These are phyloP conservation scores for Condylostylus longicornis DNA, from an alignment of 1,140 invertebrate species.

Conservation along the genomic window DNA sequence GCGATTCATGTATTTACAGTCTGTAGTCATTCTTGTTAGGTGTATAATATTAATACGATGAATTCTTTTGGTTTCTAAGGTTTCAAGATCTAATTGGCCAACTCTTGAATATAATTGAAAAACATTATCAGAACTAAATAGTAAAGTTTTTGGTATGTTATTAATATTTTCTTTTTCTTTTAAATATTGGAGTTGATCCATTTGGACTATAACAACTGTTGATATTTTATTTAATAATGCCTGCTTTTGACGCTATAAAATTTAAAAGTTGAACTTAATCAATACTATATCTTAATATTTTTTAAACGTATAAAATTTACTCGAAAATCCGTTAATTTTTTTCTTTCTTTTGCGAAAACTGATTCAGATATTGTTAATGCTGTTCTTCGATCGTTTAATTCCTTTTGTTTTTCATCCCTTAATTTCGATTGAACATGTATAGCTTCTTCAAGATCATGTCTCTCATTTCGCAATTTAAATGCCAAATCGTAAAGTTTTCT, in stretches of 20 bases:
- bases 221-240: slow-evolving; percentile 50
- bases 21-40: slow-evolving; percentile 38
- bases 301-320: slow-evolving; percentile 8
- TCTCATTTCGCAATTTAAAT: slow-evolving; percentile 41
- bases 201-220: slow-evolving; percentile 43
- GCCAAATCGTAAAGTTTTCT: slow-evolving; percentile 46
- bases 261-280: neutral
- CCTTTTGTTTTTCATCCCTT: slow-evolving; percentile 32
- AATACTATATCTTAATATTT: neutral
- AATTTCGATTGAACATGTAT: slow-evolving; percentile 31
- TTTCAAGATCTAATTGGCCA: slow-evolving; percentile 47
- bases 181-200: slow-evolving; percentile 50
- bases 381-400: slow-evolving; percentile 21
- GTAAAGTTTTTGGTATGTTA: slow-evolving; percentile 41
- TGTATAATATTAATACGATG: slow-evolving; percentile 38
- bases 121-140: slow-evolving; percentile 45
- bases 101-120: slow-evolving; percentile 43
- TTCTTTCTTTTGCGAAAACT: slow-evolving; percentile 19
- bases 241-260: slow-evolving; percentile 48
- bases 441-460: slow-evolving; percentile 35
- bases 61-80: slow-evolving; percentile 39
- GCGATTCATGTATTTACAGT: slow-evolving; percentile 38
- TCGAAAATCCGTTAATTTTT: slow-evolving; percentile 17
- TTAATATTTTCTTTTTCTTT: slow-evolving; percentile 32
- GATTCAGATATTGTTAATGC: slow-evolving; percentile 22